phyloP scores from a whole-genome alignment of 2,797 vertebrate genomes.

The Silurus lanzhouensis region DNA sequence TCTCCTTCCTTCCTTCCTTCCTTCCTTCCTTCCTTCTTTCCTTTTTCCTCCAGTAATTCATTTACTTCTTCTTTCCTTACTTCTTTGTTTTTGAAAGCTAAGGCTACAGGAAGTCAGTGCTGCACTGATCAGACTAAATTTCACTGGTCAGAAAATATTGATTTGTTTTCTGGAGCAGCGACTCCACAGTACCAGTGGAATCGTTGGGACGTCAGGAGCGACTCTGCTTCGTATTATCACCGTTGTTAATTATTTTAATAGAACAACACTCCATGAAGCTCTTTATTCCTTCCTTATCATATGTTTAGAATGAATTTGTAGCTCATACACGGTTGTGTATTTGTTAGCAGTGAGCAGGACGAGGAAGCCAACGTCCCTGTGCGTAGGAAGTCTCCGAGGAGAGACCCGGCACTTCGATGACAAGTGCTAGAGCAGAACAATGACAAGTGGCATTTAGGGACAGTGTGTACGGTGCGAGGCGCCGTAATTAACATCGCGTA shows the following conservation, averaged over 20 bases:
- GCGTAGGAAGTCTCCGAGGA: constrained; percentile 11
- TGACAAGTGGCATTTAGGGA: constrained; percentile 71
- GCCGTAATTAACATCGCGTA: constrained; percentile 75
- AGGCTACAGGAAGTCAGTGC: not conserved
- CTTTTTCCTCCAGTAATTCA: not conserved
- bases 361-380: constrained; percentile 26
- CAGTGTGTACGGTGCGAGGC: constrained; percentile 54
- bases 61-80: not conserved
- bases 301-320: not conserved
- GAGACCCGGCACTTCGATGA: constrained; percentile 30
- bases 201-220: not conserved
- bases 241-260: not conserved
- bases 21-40: not conserved
- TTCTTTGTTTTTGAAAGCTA: not conserved
- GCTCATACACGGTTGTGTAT: not conserved
- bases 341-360: not conserved
- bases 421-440: constrained; percentile 58
- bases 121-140: not conserved
- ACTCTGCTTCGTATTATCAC: not conserved
- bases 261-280: not conserved
- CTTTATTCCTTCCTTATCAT: not conserved
- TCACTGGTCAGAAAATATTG: not conserved
- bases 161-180: not conserved
- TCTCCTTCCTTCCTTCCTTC: not conserved
- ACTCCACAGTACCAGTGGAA: not conserved